Base-by-base conservation (phyloP, 2,888 invertebrate genomes). In the Schrankia costaestrigalis region DNA sequence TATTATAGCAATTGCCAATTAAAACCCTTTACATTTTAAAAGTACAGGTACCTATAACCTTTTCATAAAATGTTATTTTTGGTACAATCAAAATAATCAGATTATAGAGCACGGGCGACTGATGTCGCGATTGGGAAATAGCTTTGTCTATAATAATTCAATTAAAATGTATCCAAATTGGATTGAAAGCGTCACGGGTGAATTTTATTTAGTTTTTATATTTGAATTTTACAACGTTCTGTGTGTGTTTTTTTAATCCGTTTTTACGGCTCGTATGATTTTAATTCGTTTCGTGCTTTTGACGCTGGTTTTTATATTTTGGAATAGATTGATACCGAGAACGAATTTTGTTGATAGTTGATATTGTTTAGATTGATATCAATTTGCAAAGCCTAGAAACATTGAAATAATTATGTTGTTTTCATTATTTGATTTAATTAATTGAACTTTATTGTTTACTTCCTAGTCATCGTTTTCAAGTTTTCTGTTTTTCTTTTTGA, bases 141-240 rank as follows among this genome's bases (percentile, higher is more conserved):
- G 65, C 71, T 76, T 75, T 76, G 74, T 72, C 60, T 65, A 65
- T 59, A 62, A 59, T 75, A 68, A 78, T 78, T 72, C 67, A 75
- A 80, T 83, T 74, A 76, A 74, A 71, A 66, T 69, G 60, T 56
- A 75, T 68, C 58, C 68, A 60, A 73, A 73, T 74, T 64, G 67
- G 46, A 55, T 47, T 37, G 41, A 56, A 65, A 45, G 56, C 52
- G 56, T 56, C 61, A 48, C 61, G 56, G 49, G 52, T 58, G 49
- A 55, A 58, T 62, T 66, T 42, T 60, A 67, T 72, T 68, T 63
- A 67, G 70, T 68, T 62, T 53, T 53, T 60, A 51, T 29, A 3
- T 32, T 32, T 30, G 26, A 32, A 35, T 41, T 44, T 52, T 46
- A 29, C 38, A 48, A 28, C 6, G 18, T 23, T 30, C 30, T 46